Base-by-base conservation (phyloP, 1,140 invertebrate genomes). In the Thrips palmi region DNA sequence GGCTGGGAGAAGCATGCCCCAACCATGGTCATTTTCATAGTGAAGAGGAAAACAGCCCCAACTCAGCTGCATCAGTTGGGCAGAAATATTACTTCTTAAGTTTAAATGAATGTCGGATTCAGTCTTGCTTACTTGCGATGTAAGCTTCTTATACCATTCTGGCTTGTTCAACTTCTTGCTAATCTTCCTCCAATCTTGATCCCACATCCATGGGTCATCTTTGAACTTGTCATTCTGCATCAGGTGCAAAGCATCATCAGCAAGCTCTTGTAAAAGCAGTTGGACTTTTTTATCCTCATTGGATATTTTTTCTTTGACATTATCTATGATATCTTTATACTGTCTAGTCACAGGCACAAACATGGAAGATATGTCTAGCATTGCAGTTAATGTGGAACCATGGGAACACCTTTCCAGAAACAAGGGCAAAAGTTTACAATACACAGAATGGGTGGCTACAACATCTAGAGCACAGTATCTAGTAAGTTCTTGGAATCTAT, bases 101-200 rank as follows among this genome's bases (percentile, higher is more conserved):
- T n/a, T n/a, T n/a, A n/a, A n/a, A n/a, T n/a, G n/a, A n/a, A n/a
- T n/a, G n/a, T n/a, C n/a, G n/a, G n/a, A n/a, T n/a, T n/a, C n/a
- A n/a, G n/a, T n/a, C n/a, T n/a, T n/a, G n/a, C n/a, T n/a, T n/a
- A n/a, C n/a, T n/a, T n/a, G n/a, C n/a, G n/a, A n/a, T n/a, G n/a
- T n/a, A n/a, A n/a, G n/a, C n/a, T n/a, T n/a, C n/a, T n/a, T n/a
- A n/a, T n/a, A n/a, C n/a, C n/a, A n/a, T n/a, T n/a, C n/a, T n/a
- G n/a, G n/a, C n/a, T n/a, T n/a, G n/a, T n/a, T n/a, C n/a, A n/a
- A n/a, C n/a, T n/a, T n/a, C n/a, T n/a, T n/a, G n/a, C n/a, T n/a
- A n/a, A n/a, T n/a, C n/a, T n/a, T n/a, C n/a, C n/a, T 71, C 92
- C 93, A 97, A 57, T 97, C 86, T 52, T 94, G 70, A 61, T 94